Evolutionary conservation across 2,113 vertebrate species (phyloP), one percentile per base, ranked within the genome.

Genomic region (Siphamia tubifer): DNA sequence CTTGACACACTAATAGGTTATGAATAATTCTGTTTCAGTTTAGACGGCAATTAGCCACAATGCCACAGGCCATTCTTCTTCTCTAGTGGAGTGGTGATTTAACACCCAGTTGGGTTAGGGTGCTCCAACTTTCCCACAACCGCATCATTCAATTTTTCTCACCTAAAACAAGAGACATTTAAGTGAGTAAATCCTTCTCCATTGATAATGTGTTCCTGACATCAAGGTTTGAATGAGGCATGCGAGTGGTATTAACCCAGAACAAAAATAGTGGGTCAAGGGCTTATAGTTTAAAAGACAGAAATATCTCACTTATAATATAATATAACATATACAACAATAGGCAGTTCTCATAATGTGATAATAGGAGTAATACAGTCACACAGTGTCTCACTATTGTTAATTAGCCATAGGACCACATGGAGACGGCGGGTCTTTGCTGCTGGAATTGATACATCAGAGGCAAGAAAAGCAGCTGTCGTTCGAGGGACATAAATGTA

Each of bases 11-110:
- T 92, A 92, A 93, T 92, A 90, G 87, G 87, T 91, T 90, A 92
- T 93, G 92, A 93, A 93, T 93, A 92, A 92, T 92, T 93, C 90
- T 82, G 86, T 91, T 93, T 92, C 90, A 90, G 87, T 83, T 90
- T 89, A 88, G 89, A 89, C 24, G 70, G 81, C 90, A 91, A 91
- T 91, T 91, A 92, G 90, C 89, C 78, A 82, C 82, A 58, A 89
- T 52, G 87, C 88, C 87, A 83, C 53, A 62, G 90, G 92, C 90
- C 84, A 84, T 86, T 80, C 83, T 86, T 89, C 85, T 88, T 77
- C 81, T 75, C 67, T 57, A 51, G 72, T 75, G 43, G 77, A 83
- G 85, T 70, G 69, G 65, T 81, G 83, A 87, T 90, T 90, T 89
- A 86, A 72, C 73, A 84, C 58, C 78, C 73, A 69, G 79, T 53